Evolutionary conservation across 2,888 invertebrate species (phyloP), one percentile per base, ranked within the genome.

Genomic region (Dendrolimus houi): DNA sequence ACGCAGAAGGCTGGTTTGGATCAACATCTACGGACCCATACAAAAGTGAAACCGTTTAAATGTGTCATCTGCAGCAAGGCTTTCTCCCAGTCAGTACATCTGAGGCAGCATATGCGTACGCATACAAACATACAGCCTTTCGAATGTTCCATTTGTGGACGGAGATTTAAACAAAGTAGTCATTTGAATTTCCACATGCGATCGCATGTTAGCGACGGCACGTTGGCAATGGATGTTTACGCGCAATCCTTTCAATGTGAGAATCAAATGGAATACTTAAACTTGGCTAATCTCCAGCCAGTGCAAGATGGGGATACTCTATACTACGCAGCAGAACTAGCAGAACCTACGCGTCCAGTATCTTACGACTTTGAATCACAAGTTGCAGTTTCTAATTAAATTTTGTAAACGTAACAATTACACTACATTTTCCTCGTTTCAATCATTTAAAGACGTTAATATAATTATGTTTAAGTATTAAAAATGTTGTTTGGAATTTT

Each of bases 41-140:
- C 89, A 0, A 89, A 90, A 69, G 78, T 88, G 41, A 89, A 91
- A 56, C 91, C 91, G 0, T 91, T 87, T 61, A 83, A 81, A 59
- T 91, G 91, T 64, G 83, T 90, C 0, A 81, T 91, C 59, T 91
- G 91, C 61, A 77, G 74, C 60, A 89, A 88, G 60, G 80, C 84
- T 55, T 91, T 91, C 64, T 89, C 91, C 0, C 91, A 91, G 59
- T 89, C 90, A 0, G 89, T 91, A 1, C 91, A 91, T 60, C 72
- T 91, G 52, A 74, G 85, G 1, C 91, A 91, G 65, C 91, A 91
- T 66, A 91, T 91, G 91, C 74, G 91, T 0, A 89, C 89, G 0
- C 91, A 91, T 62, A 90, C 91, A 0, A 90, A 89, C 63, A 88
- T 90, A 55, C 90, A 90, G 62, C 91, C 91, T 0, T 91, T 90